phyloP scores from a whole-genome alignment of 2,797 vertebrate species.

The Eurystomus glaucurus region DNA sequence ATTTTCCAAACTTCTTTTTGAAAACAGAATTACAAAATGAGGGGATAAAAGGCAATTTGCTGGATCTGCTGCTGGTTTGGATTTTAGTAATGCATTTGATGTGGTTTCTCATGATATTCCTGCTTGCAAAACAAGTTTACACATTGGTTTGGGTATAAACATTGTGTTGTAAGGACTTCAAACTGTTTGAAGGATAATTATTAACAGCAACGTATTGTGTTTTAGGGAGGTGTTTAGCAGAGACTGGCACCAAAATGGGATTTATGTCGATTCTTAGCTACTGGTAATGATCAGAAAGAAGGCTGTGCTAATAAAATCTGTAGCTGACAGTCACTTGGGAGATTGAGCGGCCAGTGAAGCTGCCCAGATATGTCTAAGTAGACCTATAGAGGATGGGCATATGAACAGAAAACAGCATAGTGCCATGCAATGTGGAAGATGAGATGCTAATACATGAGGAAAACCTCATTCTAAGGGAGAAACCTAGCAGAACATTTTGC shows the following conservation, averaged over 20 bases:
- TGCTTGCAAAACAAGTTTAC: conserved; percentile 59
- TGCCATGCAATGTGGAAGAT: not conserved
- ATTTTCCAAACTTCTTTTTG: conserved; percentile 7
- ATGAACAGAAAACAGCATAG: not conserved
- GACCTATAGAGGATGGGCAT: not conserved
- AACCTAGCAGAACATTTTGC: not conserved
- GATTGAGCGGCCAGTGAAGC: not conserved
- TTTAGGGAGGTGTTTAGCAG: not conserved
- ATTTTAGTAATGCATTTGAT: conserved; percentile 44
- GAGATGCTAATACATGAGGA: not conserved
- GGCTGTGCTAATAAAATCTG: not conserved
- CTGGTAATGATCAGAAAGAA: not conserved
- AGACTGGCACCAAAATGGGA: not conserved
- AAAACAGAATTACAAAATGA: conserved; percentile 57
- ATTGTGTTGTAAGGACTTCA: not conserved
- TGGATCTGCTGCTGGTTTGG: conserved; percentile 18
- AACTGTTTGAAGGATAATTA: not conserved
- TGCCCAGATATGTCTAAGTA: not conserved
- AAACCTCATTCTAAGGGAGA: not conserved
- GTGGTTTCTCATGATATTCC: conserved; percentile 33
- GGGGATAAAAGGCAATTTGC: conserved; percentile 22
- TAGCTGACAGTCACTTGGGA: not conserved
- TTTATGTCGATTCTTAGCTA: not conserved
- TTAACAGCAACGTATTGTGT: not conserved
- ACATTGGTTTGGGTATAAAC: conserved; percentile 3